Conservation (phyloP, 2,888 invertebrate species). For the Spicauda simplicius region DNA sequence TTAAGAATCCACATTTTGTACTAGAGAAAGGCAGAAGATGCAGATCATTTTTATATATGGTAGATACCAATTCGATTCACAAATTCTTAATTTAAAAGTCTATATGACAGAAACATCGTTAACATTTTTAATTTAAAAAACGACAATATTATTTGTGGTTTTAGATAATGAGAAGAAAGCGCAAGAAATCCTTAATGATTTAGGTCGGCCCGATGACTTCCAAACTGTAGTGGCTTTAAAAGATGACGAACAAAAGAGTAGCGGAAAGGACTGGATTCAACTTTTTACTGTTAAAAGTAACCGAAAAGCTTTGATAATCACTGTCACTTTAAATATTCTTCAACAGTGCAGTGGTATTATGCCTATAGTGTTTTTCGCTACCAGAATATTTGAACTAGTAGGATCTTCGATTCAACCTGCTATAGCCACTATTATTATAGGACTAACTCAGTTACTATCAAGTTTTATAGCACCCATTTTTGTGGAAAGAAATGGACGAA, state of each 20-base stretch:
- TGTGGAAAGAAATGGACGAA: slow-evolving; percentile 59
- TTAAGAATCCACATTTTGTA: too few species aligned
- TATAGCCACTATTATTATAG: slow-evolving; percentile 59
- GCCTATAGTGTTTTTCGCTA: slow-evolving; percentile 53
- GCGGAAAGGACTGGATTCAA: slow-evolving; percentile 49
- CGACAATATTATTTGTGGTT: too few species aligned
- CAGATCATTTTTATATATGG: too few species aligned
- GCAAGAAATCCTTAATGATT: slow-evolving; percentile 44
- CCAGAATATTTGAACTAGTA: slow-evolving; percentile 57
- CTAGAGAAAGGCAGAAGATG: too few species aligned
- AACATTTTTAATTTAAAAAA: too few species aligned
- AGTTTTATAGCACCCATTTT: slow-evolving; percentile 54
- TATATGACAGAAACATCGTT: too few species aligned
- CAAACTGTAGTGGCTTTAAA: slow-evolving; percentile 47
- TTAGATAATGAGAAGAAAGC: slow-evolving; percentile 51
- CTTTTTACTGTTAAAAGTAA: slow-evolving; percentile 54
- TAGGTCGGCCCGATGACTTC: slow-evolving; percentile 56
- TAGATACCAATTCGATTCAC: too few species aligned
- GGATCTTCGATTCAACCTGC: slow-evolving; percentile 54
- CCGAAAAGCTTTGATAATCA: slow-evolving; percentile 54
- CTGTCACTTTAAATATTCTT: slow-evolving; percentile 50
- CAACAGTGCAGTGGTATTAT: slow-evolving; percentile 58
- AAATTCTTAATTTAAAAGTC: too few species aligned
- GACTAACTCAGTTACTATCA: slow-evolving; percentile 53
- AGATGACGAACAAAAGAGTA: slow-evolving; percentile 40